Percentiles rank a stretch among this genome's conserved stretches.
Evolutionary conservation across 2,888 invertebrate species (phyloP).

Genomic region (Hemicrepidius hirtus): DNA sequence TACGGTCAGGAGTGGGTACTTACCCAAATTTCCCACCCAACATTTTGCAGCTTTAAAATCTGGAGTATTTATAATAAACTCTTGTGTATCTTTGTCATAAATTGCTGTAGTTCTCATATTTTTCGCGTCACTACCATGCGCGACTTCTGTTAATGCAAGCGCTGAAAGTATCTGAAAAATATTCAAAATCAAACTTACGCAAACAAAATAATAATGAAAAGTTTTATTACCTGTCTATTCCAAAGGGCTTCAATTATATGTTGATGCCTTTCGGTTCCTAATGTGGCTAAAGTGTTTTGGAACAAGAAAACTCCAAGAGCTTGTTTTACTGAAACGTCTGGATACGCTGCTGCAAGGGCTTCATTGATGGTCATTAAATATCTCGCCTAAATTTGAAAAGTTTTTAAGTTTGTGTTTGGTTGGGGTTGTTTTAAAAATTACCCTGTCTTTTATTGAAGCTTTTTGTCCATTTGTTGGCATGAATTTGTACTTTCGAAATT

Average conservation of each 20-base stretch:
- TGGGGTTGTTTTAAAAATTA: slow-evolving; percentile 7
- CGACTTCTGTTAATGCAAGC: slow-evolving; percentile 93
- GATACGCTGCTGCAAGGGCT: slow-evolving; percentile 81
- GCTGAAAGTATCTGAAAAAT: slow-evolving; percentile 81
- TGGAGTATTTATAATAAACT: slow-evolving; percentile 93
- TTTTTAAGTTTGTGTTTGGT: neutral
- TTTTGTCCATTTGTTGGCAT: slow-evolving; percentile 69
- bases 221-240: slow-evolving; percentile 77
- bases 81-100: slow-evolving; percentile 84
- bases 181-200: neutral
- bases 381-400: slow-evolving; percentile 74
- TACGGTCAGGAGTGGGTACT: no score
- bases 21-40: slow-evolving; percentile 95
- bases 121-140: slow-evolving; percentile 96
- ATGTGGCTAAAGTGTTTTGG: slow-evolving; percentile 82
- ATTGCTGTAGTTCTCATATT: slow-evolving; percentile 93
- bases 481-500: slow-evolving; percentile 80
- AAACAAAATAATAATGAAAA: neutral
- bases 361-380: slow-evolving; percentile 85
- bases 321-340: slow-evolving; percentile 85
- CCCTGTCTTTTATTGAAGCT: slow-evolving; percentile 39
- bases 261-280: slow-evolving; percentile 84
- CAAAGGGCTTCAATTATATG: slow-evolving; percentile 82
- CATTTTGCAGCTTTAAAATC: slow-evolving; percentile 97
- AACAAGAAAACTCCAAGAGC: slow-evolving; percentile 85